phyloP scores from a whole-genome alignment of 2,888 invertebrate species.

The Leucophora obtusa region DNA sequence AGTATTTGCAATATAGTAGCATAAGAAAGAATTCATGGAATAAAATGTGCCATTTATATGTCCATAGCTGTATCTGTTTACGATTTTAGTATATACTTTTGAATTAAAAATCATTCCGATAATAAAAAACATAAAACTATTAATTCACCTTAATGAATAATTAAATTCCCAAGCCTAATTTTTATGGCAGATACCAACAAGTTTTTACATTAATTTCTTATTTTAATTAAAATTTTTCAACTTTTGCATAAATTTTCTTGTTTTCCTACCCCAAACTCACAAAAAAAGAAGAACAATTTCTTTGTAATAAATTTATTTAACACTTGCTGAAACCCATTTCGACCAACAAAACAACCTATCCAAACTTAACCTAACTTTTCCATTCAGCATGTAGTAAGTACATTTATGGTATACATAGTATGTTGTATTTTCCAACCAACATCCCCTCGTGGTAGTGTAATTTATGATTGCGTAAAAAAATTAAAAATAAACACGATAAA shows the following conservation, averaged over 20 bases:
- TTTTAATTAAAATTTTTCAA: slow-evolving; percentile 58
- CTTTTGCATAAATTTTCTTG: slow-evolving; percentile 29
- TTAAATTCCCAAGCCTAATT: slow-evolving; percentile 33
- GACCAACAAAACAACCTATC: slow-evolving; percentile 4
- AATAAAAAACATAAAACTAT: background rate
- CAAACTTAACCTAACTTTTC: background rate
- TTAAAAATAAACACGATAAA: slow-evolving; percentile 75
- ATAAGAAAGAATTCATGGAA: too few species aligned
- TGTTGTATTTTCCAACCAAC: slow-evolving; percentile 31
- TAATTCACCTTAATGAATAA: slow-evolving; percentile 35
- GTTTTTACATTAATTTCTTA: slow-evolving; percentile 37
- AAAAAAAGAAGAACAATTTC: slow-evolving; percentile 32
- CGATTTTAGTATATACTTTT: too few species aligned
- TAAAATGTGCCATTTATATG: too few species aligned
- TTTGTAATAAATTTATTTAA: slow-evolving; percentile 57
- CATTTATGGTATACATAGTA: background rate
- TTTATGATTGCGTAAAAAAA: slow-evolving; percentile 74
- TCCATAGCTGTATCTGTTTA: too few species aligned
- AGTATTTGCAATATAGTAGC: too few species aligned
- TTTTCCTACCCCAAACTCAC: slow-evolving; percentile 7
- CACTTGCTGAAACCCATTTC: slow-evolving; percentile 55
- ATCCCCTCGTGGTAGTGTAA: slow-evolving; percentile 70
- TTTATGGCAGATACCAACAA: slow-evolving; percentile 21
- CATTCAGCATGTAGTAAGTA: slow-evolving; percentile 8
- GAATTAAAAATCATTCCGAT: too few species aligned